phyloP scores from a whole-genome alignment of 1,140 invertebrate genomes.

The Cyclina sinensis region DNA sequence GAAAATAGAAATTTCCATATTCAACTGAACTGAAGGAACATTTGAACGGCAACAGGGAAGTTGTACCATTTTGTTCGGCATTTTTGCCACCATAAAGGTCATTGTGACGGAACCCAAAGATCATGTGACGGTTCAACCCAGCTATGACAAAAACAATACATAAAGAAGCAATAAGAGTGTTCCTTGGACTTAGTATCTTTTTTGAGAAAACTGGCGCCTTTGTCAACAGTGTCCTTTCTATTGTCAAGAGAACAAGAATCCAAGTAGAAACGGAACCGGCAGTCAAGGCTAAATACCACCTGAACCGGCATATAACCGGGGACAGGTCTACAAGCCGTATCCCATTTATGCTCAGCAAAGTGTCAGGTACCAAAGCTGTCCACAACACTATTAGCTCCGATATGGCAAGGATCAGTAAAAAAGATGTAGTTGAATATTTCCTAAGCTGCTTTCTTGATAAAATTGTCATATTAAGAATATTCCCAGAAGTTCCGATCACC shows the following conservation, averaged over 20 bases:
- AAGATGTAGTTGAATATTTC: neutral
- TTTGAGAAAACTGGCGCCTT: slow-evolving; percentile 11
- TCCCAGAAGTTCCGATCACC: slow-evolving; percentile 13
- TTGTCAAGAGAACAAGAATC: slow-evolving; percentile 21
- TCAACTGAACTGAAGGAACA: neutral
- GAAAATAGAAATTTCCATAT: neutral
- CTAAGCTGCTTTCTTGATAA: slow-evolving; percentile 5
- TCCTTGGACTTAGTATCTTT: neutral
- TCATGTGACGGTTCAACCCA: neutral
- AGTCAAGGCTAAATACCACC: neutral
- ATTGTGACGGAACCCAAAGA: neutral
- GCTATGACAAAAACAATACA: neutral
- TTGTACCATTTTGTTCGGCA: neutral
- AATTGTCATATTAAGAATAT: slow-evolving; percentile 29
- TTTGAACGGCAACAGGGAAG: neutral
- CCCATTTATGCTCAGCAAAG: neutral
- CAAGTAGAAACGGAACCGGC: slow-evolving; percentile 2
- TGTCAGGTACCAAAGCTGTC: neutral
- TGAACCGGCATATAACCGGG: neutral
- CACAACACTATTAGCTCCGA: slow-evolving; percentile 15
- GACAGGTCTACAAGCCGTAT: neutral
- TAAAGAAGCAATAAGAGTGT: neutral
- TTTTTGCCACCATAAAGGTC: neutral
- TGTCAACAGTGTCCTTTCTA: slow-evolving; percentile 17
- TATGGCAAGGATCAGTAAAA: neutral